Evolutionary conservation across 64 coral and sea anemone genomes (phyloP), one percentile per base, ranked within the genome.

Genomic region (Pachyseris speciosa): DNA sequence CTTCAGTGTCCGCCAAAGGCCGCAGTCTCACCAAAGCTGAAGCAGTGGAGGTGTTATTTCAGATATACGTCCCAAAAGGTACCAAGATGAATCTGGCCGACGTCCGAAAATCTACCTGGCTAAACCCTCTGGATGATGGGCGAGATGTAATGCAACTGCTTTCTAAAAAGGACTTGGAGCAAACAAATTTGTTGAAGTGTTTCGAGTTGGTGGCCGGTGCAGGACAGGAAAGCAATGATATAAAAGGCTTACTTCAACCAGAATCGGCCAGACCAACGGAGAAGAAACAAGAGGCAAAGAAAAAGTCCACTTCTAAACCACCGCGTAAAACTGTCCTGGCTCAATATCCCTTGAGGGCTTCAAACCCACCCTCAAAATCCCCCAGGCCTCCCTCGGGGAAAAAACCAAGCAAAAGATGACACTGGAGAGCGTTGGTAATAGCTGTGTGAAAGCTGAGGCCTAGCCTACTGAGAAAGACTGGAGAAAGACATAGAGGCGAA

Each of bases 41-140:
- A 80, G 97, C 94, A 36, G 94, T 99, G 0, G 97, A 99, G 66
- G 85, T 99, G 10, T 61, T 99, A 13, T 99, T 99, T 59, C 97
- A 99, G 43, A 99, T 99, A 75, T 99, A 99, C 81, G 94, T 99
- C 55, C 97, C 93, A 27, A 95, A 93, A 87, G 97, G 97, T 22
- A 99, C 97, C 16, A 94, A 94, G 25, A 71, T 99, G 28, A 90
- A 92, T 40, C 70, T 99, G 61, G 64, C 89, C 22, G 90, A 95
- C 40, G 90, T 99, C 33, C 97, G 97, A 28, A 95, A 99, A 80
- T 99, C 97, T 65, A 99, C 97, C 13, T 99, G 97, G 97, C 70
- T 95, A 69, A 99, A 99, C 87, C 97, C 97, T 26, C 86, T 99
- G 29, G 85, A 85, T 19, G 86, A 99, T 37, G 97, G 97, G 7